Conservation (phyloP, 2,113 vertebrate species). For the Proterorhinus semilunaris region DNA sequence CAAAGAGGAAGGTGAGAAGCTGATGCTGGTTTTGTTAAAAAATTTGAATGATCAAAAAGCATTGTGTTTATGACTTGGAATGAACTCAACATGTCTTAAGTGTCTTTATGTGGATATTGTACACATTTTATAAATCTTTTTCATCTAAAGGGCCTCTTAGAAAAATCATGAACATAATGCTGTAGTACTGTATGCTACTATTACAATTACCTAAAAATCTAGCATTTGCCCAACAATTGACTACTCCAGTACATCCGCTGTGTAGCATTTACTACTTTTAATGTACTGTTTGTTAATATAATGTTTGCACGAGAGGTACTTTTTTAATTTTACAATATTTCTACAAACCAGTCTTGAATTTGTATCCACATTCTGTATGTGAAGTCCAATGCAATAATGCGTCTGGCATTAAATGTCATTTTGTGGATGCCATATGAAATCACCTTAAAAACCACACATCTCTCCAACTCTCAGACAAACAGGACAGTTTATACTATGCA, state of each 20-base stretch:
- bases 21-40: slow-evolving; percentile 58
- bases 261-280: slow-evolving; percentile 58
- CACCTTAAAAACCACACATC: slow-evolving; percentile 19
- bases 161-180: slow-evolving; percentile 19
- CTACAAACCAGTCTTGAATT: slow-evolving; percentile 13
- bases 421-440: slow-evolving; percentile 27
- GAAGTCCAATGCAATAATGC: slow-evolving; percentile 7
- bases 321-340: slow-evolving; percentile 52
- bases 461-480: slow-evolving; percentile 4
- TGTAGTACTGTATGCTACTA: background rate
- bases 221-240: background rate
- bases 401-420: slow-evolving; percentile 12
- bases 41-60: slow-evolving; percentile 17
- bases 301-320: slow-evolving; percentile 46
- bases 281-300: slow-evolving; percentile 39
- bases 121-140: slow-evolving; percentile 16
- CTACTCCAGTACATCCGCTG: slow-evolving; percentile 5
- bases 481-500: slow-evolving; percentile 35
- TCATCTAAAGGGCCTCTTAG: slow-evolving; percentile 27
- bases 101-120: slow-evolving; percentile 48
- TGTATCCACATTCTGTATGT: background rate
- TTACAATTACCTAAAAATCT: background rate
- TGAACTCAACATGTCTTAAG: slow-evolving; percentile 49
- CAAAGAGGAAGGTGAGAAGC: slow-evolving; percentile 14
- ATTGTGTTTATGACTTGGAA: slow-evolving; percentile 42